A percentile compares a stretch with the other conserved stretches of the same genome.
Evolutionary conservation across 2,113 vertebrate species (phyloP).

Genomic region (human (Homo sapiens)): DNA sequence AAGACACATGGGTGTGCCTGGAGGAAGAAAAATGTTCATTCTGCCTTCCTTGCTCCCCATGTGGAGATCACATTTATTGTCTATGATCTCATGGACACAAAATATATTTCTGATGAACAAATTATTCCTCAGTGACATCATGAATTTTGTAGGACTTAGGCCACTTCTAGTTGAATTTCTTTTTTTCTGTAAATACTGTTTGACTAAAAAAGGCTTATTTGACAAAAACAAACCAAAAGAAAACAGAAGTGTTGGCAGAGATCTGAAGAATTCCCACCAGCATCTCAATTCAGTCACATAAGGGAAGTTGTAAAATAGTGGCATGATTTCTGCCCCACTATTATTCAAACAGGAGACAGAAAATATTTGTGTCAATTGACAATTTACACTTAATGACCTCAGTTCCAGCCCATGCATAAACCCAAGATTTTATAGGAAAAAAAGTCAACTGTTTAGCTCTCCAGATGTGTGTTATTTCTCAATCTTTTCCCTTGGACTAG

Average conservation of each 20-base stretch:
- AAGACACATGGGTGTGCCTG: background rate
- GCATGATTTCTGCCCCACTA: background rate
- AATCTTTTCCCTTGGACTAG: background rate
- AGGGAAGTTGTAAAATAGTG: conserved; percentile 25
- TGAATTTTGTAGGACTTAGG: conserved; percentile 38
- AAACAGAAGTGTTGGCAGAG: background rate
- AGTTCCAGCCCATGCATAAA: background rate
- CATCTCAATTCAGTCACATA: background rate
- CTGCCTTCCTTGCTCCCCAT: background rate
- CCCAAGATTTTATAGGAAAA: background rate
- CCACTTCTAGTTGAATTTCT: background rate
- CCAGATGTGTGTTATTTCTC: conserved; percentile 17
- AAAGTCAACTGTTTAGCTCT: background rate
- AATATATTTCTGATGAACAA: background rate
- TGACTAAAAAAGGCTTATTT: conserved; percentile 17
- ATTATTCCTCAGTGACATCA: conserved; percentile 26
- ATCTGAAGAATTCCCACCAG: background rate
- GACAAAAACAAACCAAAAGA: background rate
- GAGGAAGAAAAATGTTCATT: background rate
- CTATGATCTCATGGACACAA: background rate
- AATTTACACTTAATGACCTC: background rate
- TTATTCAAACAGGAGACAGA: conserved; percentile 29
- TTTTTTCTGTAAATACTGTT: conserved; percentile 14
- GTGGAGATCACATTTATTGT: background rate
- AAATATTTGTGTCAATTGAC: background rate